These are phyloP conservation scores for Dysidea cf. avara DNA, from an alignment of 37 sponge, comb jelly and placozoan genomes.

Conservation along the genomic window DNA sequence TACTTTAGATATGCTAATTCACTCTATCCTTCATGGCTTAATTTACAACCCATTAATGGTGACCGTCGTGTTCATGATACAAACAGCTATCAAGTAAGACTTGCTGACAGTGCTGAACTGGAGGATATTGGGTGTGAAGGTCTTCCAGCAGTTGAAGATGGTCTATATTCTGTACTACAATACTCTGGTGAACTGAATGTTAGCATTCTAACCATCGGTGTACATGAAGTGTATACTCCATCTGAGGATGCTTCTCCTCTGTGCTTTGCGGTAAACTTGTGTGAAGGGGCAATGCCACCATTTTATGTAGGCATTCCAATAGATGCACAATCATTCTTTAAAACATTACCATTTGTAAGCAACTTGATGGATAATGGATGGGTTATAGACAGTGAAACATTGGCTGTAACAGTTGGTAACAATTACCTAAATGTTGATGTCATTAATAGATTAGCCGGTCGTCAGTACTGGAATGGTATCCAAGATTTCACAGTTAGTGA, in stretches of 20 bases:
- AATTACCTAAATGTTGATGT: too few species aligned
- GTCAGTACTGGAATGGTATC: too few species aligned
- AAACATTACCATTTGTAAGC: neutral
- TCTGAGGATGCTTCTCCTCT: neutral
- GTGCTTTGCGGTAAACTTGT: slow-evolving; percentile 20
- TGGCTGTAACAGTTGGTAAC: too few species aligned
- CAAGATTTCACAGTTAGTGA: too few species aligned
- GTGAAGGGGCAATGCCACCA: slow-evolving; percentile 2
- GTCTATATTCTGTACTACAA: slow-evolving; percentile 6
- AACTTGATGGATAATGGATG: slow-evolving; percentile 8
- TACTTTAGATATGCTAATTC: too few species aligned
- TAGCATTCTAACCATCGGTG: neutral
- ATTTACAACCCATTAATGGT: too few species aligned
- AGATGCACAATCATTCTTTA: neutral
- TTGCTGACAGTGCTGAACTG: too few species aligned
- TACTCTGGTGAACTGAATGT: neutral
- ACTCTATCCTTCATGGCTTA: too few species aligned
- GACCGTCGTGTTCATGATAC: too few species aligned
- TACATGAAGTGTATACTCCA: neutral
- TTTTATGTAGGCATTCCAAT: slow-evolving; percentile 17
- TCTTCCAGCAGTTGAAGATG: neutral
- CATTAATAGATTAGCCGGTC: too few species aligned
- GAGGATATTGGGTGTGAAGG: too few species aligned
- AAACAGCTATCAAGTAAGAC: too few species aligned
- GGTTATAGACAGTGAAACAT: neutral